Conservation (phyloP, 2,113 vertebrate genomes). For the Candoia aspera region DNA sequence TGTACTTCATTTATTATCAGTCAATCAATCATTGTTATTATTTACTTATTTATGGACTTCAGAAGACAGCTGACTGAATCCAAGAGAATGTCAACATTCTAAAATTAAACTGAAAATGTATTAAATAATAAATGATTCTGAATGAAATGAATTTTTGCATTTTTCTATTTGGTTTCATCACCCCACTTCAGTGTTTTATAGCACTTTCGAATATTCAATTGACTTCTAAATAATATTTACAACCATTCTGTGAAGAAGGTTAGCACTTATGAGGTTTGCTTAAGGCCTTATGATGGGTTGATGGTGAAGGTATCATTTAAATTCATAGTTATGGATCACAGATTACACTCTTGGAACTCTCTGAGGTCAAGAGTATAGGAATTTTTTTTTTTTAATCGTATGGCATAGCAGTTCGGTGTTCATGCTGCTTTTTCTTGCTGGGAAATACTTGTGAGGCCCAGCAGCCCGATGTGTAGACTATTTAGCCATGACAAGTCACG, state of each 20-base stretch:
- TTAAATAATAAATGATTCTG: not conserved
- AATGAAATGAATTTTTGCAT: not conserved
- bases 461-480: no score
- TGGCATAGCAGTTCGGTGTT: no score
- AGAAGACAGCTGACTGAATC: not conserved
- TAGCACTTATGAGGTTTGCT: not conserved
- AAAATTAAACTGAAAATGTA: conserved; percentile 26
- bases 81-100: conserved; percentile 19
- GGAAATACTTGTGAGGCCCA: no score
- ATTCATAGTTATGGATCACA: not conserved
- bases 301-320: not conserved
- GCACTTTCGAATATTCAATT: not conserved
- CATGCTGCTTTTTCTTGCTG: no score
- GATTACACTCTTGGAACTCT: not conserved
- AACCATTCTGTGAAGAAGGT: not conserved
- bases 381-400: no score
- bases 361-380: not conserved
- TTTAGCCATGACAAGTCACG: no score
- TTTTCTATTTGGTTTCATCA: no score
- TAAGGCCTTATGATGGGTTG: not conserved
- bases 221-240: not conserved
- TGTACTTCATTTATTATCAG: conserved; percentile 10
- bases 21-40: no score
- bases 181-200: not conserved
- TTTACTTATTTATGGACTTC: no score